phyloP scores from a whole-genome alignment of 2,113 vertebrate species.

The Phasianus colchicus region DNA sequence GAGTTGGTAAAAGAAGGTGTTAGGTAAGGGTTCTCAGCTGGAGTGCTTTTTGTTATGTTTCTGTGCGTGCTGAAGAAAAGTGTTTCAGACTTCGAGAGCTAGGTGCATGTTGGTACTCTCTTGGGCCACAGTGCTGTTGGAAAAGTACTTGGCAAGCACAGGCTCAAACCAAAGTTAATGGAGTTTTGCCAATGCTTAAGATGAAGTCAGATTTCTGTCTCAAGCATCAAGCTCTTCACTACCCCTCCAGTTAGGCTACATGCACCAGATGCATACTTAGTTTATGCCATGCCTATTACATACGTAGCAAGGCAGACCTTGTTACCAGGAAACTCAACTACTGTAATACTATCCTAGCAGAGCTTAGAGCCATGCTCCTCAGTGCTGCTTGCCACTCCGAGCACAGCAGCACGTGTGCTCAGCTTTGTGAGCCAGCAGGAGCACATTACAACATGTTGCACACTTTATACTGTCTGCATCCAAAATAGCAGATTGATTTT shows the following conservation, averaged over 20 bases:
- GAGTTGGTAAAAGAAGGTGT: background rate
- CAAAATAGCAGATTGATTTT: background rate
- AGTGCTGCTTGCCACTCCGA: background rate
- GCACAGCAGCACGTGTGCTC: background rate
- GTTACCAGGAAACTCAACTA: slow-evolving; percentile 45
- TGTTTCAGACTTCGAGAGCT: background rate
- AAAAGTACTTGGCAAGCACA: background rate
- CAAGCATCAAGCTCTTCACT: background rate
- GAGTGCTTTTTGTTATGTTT: background rate
- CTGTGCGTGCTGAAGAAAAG: background rate
- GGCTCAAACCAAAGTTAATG: background rate
- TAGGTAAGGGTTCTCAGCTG: background rate
- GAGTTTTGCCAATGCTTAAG: slow-evolving; percentile 11
- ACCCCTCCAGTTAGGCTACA: background rate
- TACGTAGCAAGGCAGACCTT: background rate
- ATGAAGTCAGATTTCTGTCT: background rate
- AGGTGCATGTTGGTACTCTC: background rate
- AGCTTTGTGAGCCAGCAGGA: slow-evolving; percentile 24
- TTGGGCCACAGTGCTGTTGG: background rate
- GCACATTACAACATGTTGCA: background rate
- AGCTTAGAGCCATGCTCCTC: slow-evolving; percentile 30
- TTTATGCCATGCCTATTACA: slow-evolving; percentile 46
- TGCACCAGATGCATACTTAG: background rate
- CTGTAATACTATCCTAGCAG: background rate
- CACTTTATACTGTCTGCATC: slow-evolving; percentile 21